phyloP scores from a whole-genome alignment of 2,113 vertebrate species.

The Galeopterus variegatus region DNA sequence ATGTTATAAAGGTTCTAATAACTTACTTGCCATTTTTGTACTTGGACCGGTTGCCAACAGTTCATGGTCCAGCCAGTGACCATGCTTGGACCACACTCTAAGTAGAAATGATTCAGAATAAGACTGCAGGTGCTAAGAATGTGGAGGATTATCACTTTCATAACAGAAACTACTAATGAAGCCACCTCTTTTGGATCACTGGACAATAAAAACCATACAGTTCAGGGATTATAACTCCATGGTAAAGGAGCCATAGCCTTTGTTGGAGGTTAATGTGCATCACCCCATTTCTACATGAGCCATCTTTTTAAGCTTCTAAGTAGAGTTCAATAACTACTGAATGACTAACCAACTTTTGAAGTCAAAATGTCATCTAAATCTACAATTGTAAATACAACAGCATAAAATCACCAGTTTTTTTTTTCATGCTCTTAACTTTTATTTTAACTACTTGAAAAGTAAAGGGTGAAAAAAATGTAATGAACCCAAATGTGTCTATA shows the following conservation, averaged over 20 bases:
- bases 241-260: not conserved
- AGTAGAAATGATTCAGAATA: not conserved
- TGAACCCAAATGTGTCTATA: not conserved
- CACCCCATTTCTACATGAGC: not conserved
- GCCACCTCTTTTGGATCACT: not conserved
- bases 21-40: not conserved
- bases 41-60: not conserved
- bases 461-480: not conserved
- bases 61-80: not conserved
- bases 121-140: not conserved
- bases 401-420: not conserved
- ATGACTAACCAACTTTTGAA: not conserved
- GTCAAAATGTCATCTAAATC: not conserved
- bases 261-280: not conserved
- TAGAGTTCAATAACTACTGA: not conserved
- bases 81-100: not conserved
- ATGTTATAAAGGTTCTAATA: not conserved
- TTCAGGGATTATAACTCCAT: not conserved
- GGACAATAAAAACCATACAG: not conserved
- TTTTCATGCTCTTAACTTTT: not conserved
- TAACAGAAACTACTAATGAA: not conserved
- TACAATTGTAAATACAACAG: not conserved
- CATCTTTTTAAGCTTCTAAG: not conserved
- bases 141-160: not conserved
- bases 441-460: constrained; percentile 26